These are phyloP conservation scores for Atopsyche davidsoni DNA, from an alignment of 1,140 invertebrate genomes.

Conservation along the genomic window DNA sequence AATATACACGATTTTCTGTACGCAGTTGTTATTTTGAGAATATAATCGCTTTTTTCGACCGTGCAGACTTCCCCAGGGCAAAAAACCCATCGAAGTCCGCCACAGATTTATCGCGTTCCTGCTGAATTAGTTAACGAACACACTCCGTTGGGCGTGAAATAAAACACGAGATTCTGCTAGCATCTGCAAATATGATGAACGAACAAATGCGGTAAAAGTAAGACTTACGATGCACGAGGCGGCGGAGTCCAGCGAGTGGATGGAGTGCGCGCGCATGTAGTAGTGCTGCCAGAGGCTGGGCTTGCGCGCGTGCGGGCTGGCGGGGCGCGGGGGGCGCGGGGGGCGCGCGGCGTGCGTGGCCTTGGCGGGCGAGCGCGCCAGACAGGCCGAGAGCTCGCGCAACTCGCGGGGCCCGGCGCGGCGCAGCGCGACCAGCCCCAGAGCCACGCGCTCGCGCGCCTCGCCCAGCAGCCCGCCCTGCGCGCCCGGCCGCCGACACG, in stretches of 20 bases:
- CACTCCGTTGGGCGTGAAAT: too few relatives aligned
- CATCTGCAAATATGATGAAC: too few relatives aligned
- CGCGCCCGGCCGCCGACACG: slow-evolving; percentile 9
- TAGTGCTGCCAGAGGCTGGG: slow-evolving; percentile 28
- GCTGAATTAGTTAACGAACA: too few relatives aligned
- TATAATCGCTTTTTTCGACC: too few relatives aligned
- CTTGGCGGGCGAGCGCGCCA: slow-evolving; percentile 16
- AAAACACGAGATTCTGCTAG: too few relatives aligned
- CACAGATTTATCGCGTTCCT: too few relatives aligned
- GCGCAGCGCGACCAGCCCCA: slow-evolving; percentile 24
- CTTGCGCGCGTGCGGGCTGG: slow-evolving; percentile 23
- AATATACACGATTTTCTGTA: too few relatives aligned
- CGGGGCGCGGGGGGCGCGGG: slow-evolving; percentile 2
- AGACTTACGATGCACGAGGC: slow-evolving; percentile 16
- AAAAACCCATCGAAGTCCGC: too few relatives aligned
- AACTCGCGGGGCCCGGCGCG: slow-evolving; percentile 24
- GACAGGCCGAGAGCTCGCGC: slow-evolving; percentile 15
- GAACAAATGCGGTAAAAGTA: not conserved
- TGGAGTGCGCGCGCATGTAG: slow-evolving; percentile 22
- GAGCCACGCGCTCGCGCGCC: slow-evolving; percentile 20
- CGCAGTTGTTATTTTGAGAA: too few relatives aligned
- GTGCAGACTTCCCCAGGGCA: too few relatives aligned
- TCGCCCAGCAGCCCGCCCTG: slow-evolving; percentile 20
- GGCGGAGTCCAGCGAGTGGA: slow-evolving; percentile 17
- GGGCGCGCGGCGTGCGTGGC: slow-evolving; percentile 5